Evolutionary conservation across 2,888 invertebrate species (phyloP), one percentile per base, ranked within the genome.

Genomic region (Platycheirus albimanus): DNA sequence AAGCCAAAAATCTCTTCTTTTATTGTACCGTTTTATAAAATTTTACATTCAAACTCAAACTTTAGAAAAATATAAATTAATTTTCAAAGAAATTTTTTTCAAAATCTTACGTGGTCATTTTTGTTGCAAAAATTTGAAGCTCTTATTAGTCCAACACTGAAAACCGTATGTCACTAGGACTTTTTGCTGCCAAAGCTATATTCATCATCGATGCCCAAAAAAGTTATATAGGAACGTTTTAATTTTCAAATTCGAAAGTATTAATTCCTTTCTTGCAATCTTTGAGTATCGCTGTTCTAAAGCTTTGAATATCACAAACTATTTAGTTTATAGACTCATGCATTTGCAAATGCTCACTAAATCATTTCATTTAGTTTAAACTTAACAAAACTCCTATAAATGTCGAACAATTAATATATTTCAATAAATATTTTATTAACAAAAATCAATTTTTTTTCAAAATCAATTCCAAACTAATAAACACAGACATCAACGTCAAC

Each of bases 401-500:
- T 56, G 28, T 41, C 28, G 0, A 69, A 4, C 36, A 49, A 51
- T 5, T 17, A 7, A 24, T 11, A 17, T 17, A 15, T n/a, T n/a
- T n/a, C 5, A n/a, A 41, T 15, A 20, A 47, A 33, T 15, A 67
- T 67, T 58, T 72, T 61, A 77, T 43, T 61, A 63, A 81, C 33
- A 61, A 63, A 58, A 56, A 56, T 49, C 20, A 41, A 17, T 67
- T 38, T 52, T 78, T 8, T 38, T 75, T 41, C 52, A 58, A 69
- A 58, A 19, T 28, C 56, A 58, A 56, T 61, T 43, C 38, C 36
- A 41, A 19, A 51, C 1, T 64, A 51, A 49, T n/a, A 51, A 45
- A 63, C 78, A 30, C 47, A 91, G 91, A 87, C 91, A 90, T 80
- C 91, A 91, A 79, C 87, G 88, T 56, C 90, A 91, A 80, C 91